Conservation (phyloP, 2,113 vertebrate genomes). For the Corythoichthys intestinalis region DNA sequence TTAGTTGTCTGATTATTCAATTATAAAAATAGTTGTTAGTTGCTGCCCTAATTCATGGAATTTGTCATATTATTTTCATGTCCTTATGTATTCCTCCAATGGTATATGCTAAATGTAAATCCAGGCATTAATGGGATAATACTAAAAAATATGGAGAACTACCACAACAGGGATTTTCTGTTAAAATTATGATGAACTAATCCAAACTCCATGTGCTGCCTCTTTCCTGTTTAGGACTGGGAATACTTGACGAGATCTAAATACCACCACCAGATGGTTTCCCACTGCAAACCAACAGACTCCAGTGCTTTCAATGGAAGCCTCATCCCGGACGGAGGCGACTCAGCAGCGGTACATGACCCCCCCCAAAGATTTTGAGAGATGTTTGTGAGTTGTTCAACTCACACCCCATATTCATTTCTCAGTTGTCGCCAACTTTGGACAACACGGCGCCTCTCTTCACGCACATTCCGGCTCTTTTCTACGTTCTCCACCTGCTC, state of each 20-base stretch:
- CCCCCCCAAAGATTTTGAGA: not conserved
- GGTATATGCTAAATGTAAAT: too few species aligned
- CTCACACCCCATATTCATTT: not conserved
- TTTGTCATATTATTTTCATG: too few species aligned
- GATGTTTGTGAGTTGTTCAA: not conserved
- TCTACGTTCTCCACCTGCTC: slow-evolving; percentile 91
- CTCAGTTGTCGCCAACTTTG: slow-evolving; percentile 66
- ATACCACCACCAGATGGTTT: slow-evolving; percentile 85
- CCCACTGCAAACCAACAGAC: slow-evolving; percentile 63
- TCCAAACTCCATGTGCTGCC: not conserved
- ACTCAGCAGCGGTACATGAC: slow-evolving; percentile 35
- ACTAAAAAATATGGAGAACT: too few species aligned
- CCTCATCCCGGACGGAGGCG: slow-evolving; percentile 53
- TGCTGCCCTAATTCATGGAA: too few species aligned
- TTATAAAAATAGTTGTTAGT: too few species aligned
- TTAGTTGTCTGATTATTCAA: too few species aligned
- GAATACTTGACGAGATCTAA: slow-evolving; percentile 86
- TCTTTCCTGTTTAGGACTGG: slow-evolving; percentile 80
- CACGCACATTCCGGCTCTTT: slow-evolving; percentile 86
- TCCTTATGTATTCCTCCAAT: too few species aligned
- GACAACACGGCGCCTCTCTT: slow-evolving; percentile 89
- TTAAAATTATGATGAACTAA: not conserved
- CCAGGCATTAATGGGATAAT: too few species aligned
- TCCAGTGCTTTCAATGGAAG: slow-evolving; percentile 6
- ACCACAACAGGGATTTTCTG: not conserved